These are phyloP conservation scores for Pseudorectes ferrugineus DNA, from an alignment of 2,113 vertebrate species.

Conservation along the genomic window DNA sequence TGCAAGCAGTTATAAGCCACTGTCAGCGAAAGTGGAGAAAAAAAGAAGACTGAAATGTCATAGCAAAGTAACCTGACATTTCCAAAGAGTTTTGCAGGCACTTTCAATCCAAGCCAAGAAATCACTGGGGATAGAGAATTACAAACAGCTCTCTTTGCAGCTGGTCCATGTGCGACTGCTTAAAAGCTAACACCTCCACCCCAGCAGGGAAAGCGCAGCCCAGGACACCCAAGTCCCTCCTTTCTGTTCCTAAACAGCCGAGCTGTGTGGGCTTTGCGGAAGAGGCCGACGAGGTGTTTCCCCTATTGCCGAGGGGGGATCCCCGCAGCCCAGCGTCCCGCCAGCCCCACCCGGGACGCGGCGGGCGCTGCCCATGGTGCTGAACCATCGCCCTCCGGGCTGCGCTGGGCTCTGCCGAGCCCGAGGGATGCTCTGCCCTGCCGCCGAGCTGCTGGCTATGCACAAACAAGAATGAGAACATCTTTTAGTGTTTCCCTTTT, in stretches of 20 bases:
- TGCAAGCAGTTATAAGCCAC: neutral
- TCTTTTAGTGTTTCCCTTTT: neutral
- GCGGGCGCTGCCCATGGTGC: neutral
- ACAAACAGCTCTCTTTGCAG: neutral
- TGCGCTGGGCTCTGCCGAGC: accelerated
- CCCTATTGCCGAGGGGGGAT: accelerated
- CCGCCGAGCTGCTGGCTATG: accelerated
- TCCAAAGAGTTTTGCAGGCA: neutral
- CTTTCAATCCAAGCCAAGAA: neutral
- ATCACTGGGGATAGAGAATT: too few species aligned
- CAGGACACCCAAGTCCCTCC: neutral
- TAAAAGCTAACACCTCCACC: accelerated
- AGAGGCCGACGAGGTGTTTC: neutral
- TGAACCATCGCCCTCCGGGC: neutral
- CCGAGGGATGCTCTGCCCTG: neutral
- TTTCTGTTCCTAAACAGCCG: accelerated
- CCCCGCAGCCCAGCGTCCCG: accelerated
- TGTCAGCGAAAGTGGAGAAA: accelerated
- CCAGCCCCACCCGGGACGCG: neutral
- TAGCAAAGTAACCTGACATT: neutral
- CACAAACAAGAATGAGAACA: neutral
- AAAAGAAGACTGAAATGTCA: neutral
- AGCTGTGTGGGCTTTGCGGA: accelerated
- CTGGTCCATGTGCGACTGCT: neutral
- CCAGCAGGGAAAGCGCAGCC: accelerated